Conservation (phyloP, 2,888 invertebrate species). For the Lingula anatina region DNA sequence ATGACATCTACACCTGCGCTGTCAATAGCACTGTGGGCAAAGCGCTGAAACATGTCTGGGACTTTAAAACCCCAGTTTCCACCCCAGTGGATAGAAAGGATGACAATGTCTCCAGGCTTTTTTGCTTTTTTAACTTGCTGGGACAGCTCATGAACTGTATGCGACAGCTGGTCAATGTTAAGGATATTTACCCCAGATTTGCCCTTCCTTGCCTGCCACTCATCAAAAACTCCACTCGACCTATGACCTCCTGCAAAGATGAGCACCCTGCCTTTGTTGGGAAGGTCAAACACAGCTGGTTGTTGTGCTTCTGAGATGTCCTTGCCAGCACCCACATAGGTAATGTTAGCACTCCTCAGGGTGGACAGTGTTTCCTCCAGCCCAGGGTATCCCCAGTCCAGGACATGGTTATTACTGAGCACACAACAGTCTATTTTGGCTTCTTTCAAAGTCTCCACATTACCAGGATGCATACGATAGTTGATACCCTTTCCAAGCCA, state of each 20-base stretch:
- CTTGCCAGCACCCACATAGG: neutral
- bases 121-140: neutral
- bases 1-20: slow-evolving; percentile 14
- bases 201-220: slow-evolving; percentile 10
- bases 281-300: slow-evolving; percentile 11
- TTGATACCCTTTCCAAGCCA: slow-evolving; percentile 18
- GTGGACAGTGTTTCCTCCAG: slow-evolving; percentile 13
- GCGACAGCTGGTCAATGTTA: neutral
- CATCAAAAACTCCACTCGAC: slow-evolving; percentile 12
- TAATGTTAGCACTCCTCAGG: slow-evolving; percentile 9
- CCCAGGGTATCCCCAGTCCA: slow-evolving; percentile 16
- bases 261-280: slow-evolving; percentile 10
- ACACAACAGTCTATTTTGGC: slow-evolving; percentile 16
- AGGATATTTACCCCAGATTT: slow-evolving; percentile 11
- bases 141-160: neutral
- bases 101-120: slow-evolving; percentile 10
- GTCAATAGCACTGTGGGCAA: slow-evolving; percentile 16
- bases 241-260: slow-evolving; percentile 14
- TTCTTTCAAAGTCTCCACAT: slow-evolving; percentile 10
- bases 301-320: slow-evolving; percentile 8
- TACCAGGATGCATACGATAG: slow-evolving; percentile 19
- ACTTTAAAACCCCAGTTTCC: slow-evolving; percentile 19
- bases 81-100: slow-evolving; percentile 20
- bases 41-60: slow-evolving; percentile 2
- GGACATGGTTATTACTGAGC: slow-evolving; percentile 16